Base-by-base conservation (phyloP, 2,888 invertebrate species). In the Standfussiana lucernea region DNA sequence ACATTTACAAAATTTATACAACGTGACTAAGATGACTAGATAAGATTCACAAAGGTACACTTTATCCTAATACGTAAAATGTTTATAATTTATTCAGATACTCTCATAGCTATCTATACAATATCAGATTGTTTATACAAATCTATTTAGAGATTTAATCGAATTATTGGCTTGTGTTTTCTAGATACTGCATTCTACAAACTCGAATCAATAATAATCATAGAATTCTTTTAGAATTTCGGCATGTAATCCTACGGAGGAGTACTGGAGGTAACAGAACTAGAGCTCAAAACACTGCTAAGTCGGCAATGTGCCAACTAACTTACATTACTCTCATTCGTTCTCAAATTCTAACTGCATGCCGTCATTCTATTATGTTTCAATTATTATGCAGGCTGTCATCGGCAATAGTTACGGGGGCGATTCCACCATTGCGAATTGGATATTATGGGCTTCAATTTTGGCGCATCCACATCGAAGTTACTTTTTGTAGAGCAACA, bases 1-100 rank as follows among this genome's bases (percentile, higher is more conserved):
- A 89, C 87, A 88, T 90, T 87, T 90, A 90, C 89, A 90, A 84
- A 70, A 65, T 88, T 86, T 90, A 82, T 88, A 91, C 90, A 90
- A 74, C 56, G 56, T 77, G 89, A 90, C 88, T 89, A 90, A 84
- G 79, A 65, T 79, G 88, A 87, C 88, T 87, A 86, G 74, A 45
- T 77, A 53, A 66, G 66, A 70, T 82, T 76, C 68, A 64, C 62
- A 75, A 72, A 79, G 68, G 64, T 83, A 84, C 75, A 79, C 67
- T 74, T 70, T 65, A 74, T 66, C 53, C 32, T 83, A 77, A 72
- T 72, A 72, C 8, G 10, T 61, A 45, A 75, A 62, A 74, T 18
- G 3, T 66, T 78, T 56, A 35, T 40, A 35, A 40, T 40, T 59
- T 61, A 70, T 77, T 82, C 53, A 35, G 13, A 62, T 70, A 73